Percentiles rank a stretch among this genome's conserved stretches.
These are phyloP conservation scores for Cosmorhoe ocellata DNA, from an alignment of 2,888 invertebrate species.

Conservation along the genomic window DNA sequence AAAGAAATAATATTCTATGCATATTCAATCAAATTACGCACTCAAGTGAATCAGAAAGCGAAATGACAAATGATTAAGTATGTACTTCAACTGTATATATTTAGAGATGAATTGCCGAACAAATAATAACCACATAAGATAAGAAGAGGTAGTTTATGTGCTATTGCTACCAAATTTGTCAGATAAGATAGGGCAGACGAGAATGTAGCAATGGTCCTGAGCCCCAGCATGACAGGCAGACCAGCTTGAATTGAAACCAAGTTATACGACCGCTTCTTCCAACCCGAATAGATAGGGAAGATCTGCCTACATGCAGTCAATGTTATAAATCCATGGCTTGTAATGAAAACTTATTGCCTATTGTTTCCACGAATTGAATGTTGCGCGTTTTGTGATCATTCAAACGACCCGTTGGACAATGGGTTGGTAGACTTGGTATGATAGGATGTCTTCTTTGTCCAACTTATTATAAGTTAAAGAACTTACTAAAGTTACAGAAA, in stretches of 20 bases:
- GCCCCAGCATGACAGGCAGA: too few species aligned
- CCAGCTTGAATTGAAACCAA: too few species aligned
- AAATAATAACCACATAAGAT: too few species aligned
- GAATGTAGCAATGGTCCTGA: too few species aligned
- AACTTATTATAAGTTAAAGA: too few species aligned
- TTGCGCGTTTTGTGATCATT: background rate
- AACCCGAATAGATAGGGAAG: background rate
- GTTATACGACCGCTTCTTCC: too few species aligned
- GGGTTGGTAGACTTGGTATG: too few species aligned
- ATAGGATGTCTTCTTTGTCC: too few species aligned
- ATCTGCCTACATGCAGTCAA: background rate
- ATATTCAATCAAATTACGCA: slow-evolving; percentile 23
- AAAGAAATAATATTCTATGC: slow-evolving; percentile 8
- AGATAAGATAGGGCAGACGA: too few species aligned
- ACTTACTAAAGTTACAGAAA: too few species aligned
- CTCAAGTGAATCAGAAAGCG: slow-evolving; percentile 35
- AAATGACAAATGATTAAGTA: slow-evolving; percentile 23
- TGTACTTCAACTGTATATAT: slow-evolving; percentile 2
- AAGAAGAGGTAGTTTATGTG: too few species aligned
- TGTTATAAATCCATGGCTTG: background rate
- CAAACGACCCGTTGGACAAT: background rate
- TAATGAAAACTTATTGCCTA: background rate
- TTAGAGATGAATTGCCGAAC: slow-evolving; percentile 5
- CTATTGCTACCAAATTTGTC: too few species aligned
- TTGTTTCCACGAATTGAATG: background rate